Evolutionary conservation across 1,140 invertebrate genomes (phyloP).

Genomic region (Pseudomyrmex flavicornis): DNA sequence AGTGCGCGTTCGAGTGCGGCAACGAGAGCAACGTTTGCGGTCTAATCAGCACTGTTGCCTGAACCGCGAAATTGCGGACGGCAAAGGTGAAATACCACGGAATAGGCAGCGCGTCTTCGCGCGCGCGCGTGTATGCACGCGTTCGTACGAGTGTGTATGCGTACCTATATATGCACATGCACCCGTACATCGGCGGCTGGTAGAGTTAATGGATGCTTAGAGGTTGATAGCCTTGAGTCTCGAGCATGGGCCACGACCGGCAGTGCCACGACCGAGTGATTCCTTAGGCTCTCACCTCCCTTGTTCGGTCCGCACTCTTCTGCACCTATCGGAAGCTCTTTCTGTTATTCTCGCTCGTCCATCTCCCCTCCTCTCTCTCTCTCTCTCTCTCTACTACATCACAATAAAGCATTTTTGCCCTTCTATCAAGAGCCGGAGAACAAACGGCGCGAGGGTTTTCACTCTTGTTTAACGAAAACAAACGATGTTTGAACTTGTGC

Average conservation of each 20-base stretch:
- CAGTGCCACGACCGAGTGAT: slow-evolving; percentile 61
- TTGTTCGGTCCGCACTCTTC: slow-evolving; percentile 36
- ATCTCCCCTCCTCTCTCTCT: slow-evolving; percentile 15
- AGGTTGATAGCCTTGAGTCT: slow-evolving; percentile 74
- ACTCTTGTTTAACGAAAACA: not conserved
- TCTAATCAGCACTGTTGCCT: slow-evolving; percentile 66
- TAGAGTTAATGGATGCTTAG: slow-evolving; percentile 72
- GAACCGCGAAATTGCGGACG: slow-evolving; percentile 69
- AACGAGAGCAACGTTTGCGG: slow-evolving; percentile 48
- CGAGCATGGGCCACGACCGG: slow-evolving; percentile 39
- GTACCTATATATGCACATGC: slow-evolving; percentile 1
- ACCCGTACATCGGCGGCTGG: not conserved
- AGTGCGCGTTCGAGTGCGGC: not conserved
- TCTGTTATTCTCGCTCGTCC: slow-evolving; percentile 53
- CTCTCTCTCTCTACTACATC: not conserved
- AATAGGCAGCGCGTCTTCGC: slow-evolving; percentile 24
- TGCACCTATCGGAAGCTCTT: slow-evolving; percentile 40
- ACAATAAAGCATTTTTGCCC: not conserved
- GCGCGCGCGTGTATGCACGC: not conserved
- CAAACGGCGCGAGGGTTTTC: not conserved
- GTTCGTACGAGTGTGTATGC: not conserved
- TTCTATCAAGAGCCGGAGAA: not conserved
- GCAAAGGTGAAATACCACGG: slow-evolving; percentile 57
- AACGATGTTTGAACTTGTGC: too few species aligned
- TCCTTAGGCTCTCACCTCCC: slow-evolving; percentile 25